Conservation (phyloP, 2,797 vertebrate species). For the Avahi laniger region DNA sequence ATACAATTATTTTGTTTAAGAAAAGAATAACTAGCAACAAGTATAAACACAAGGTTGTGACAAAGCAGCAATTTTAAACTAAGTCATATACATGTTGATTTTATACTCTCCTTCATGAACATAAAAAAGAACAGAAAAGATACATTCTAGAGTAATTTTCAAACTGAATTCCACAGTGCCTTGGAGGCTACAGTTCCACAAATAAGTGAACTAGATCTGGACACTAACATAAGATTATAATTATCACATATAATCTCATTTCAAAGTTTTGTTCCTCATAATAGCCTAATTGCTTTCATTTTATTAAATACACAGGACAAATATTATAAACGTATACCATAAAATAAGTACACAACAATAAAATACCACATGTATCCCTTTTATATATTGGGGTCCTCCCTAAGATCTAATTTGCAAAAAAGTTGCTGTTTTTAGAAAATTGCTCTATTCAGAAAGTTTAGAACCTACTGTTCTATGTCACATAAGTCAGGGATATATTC, state of each 20-base stretch:
- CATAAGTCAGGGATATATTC: constrained; percentile 64
- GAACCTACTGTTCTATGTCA: constrained; percentile 60
- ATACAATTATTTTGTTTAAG: background rate
- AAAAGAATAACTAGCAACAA: background rate
- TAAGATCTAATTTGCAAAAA: constrained; percentile 42
- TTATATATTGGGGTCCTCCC: background rate
- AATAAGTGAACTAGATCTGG: background rate
- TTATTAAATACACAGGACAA: constrained; percentile 39
- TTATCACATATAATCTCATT: background rate
- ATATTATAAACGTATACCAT: background rate
- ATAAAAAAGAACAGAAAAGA: constrained; percentile 29
- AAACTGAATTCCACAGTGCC: background rate
- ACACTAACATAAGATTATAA: constrained; percentile 11
- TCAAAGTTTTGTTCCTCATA: constrained; percentile 35
- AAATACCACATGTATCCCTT: background rate
- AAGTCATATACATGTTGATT: background rate
- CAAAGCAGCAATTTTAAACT: constrained; percentile 51
- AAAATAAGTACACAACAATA: constrained; percentile 36
- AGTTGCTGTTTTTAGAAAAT: background rate
- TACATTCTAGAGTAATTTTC: constrained; percentile 30
- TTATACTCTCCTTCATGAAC: constrained; percentile 17
- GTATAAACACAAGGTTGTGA: constrained; percentile 11
- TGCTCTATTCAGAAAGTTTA: constrained; percentile 24
- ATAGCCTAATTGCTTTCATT: background rate
- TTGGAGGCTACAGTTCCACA: background rate